These are phyloP conservation scores for Acleris holmiana DNA, from an alignment of 2,888 invertebrate genomes.

Conservation along the genomic window DNA sequence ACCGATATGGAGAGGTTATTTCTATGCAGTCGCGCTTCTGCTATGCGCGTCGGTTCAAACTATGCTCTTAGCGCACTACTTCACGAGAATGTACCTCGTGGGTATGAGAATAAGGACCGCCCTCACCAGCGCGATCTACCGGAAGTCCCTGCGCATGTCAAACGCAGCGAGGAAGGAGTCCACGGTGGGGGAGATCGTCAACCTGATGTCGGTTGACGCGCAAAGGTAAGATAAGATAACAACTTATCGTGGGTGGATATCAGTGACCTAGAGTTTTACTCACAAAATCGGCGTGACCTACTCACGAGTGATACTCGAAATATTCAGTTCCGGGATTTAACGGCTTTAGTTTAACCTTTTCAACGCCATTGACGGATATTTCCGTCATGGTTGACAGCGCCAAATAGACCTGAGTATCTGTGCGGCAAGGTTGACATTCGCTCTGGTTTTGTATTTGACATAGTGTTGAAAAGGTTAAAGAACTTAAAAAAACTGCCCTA, in stretches of 20 bases:
- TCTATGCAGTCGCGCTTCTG: conserved; percentile 91
- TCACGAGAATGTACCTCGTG: conserved; percentile 94
- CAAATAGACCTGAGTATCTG: no score
- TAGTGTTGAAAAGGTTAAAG: no score
- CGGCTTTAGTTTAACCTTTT: conserved; percentile 20
- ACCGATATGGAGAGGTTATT: conserved; percentile 93
- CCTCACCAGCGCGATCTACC: conserved; percentile 94
- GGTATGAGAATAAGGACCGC: conserved; percentile 96
- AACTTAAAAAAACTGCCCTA: conserved; percentile 18
- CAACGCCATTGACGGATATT: no score
- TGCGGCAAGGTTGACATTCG: no score
- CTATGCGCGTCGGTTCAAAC: conserved; percentile 91
- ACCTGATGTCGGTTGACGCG: conserved; percentile 96
- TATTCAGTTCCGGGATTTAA: conserved; percentile 27
- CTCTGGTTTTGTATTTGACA: no score
- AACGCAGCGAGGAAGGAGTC: conserved; percentile 92
- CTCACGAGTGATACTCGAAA: conserved; percentile 10
- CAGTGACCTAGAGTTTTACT: conserved; percentile 2
- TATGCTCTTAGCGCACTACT: conserved; percentile 94
- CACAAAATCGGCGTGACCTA: not conserved
- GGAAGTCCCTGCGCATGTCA: conserved; percentile 92
- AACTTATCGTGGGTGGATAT: not conserved
- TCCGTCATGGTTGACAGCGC: no score
- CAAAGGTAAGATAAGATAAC: conserved; percentile 82
- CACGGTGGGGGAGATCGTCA: conserved; percentile 96